A percentile compares a stretch with the other conserved stretches of the same genome.
phyloP scores from a whole-genome alignment of 2,797 vertebrate species.

The Clarias laeviceps region DNA sequence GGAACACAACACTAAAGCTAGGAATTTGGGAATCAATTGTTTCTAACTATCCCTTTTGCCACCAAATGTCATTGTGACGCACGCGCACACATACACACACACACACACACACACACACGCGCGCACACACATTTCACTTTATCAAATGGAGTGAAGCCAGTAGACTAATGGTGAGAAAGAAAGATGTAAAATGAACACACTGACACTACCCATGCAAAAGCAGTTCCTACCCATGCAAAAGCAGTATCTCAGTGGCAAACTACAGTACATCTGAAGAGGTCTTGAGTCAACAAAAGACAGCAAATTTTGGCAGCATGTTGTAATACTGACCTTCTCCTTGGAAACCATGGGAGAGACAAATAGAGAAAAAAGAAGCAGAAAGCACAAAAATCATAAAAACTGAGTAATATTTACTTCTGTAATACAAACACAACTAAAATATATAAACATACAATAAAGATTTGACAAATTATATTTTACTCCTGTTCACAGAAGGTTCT shows the following conservation, averaged over 20 bases:
- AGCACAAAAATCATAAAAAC: neutral
- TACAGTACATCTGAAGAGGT: conserved; percentile 14
- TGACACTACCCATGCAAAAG: conserved; percentile 8
- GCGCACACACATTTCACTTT: neutral
- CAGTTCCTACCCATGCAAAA: neutral
- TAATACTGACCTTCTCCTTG: conserved; percentile 18
- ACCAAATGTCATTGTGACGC: neutral
- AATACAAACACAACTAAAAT: neutral
- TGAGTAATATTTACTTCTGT: no score
- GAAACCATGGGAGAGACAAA: conserved; percentile 11
- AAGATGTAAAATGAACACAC: conserved; percentile 29
- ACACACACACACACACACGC: neutral
- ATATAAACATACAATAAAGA: neutral
- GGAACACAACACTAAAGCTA: neutral
- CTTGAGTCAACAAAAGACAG: neutral
- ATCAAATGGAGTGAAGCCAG: conserved; percentile 12
- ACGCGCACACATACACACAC: neutral
- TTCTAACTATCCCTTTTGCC: neutral
- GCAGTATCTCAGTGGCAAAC: neutral
- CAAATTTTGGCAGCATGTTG: neutral
- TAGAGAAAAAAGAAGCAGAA: neutral
- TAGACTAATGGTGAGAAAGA: neutral
- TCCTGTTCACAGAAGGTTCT: neutral
- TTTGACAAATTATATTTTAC: neutral
- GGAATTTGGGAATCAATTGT: neutral